Base-by-base conservation (phyloP, 2,113 vertebrate genomes). In the Poeciliopsis retropinna region DNA sequence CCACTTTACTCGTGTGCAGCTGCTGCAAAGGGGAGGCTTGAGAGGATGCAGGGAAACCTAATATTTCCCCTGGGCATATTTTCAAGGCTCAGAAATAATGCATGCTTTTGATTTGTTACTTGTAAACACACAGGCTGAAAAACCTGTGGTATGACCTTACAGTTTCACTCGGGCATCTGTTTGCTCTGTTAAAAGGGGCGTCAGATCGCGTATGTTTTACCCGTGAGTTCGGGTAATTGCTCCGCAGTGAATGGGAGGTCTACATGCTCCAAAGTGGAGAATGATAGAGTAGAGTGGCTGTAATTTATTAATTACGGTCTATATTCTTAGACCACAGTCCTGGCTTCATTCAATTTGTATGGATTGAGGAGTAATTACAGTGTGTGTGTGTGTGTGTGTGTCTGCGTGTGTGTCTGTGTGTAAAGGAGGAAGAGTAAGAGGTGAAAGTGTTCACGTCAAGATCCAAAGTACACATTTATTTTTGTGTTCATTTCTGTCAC, bases 291-390 rank as follows among this genome's bases (percentile, higher is more conserved):
- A 78, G 89, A 93, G 87, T 81, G 87, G 85, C 78, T 88, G 87
- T 92, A 89, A 93, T 94, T 93, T 93, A 93, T 93, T 93, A 92
- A 93, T 93, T 90, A 91, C 85, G 84, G 89, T 86, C 90, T 90
- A 94, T 91, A 91, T 91, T 92, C 88, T 91, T 86, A 92, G 86
- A 91, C 88, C 80, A 64, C 80, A 31, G 85, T 77, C 80, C 86
- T 84, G 85, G 89, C 88, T 90, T 92, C 87, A 92, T 93, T 92
- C 91, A 93, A 89, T 92, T 92, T 90, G 88, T 85, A 90, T 91
- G 89, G 91, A 92, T 91, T 84, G 87, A 88, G 87, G 61, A 67
- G 87, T 92, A 91, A 93, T 93, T 90, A 88, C 25, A 0, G 72
- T 75, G 60, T 72, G 78, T 71, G 65, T 70, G 79, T 76, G 83